Evolutionary conservation across 2,113 vertebrate species (phyloP).

Genomic region (Aegotheles bennettii): DNA sequence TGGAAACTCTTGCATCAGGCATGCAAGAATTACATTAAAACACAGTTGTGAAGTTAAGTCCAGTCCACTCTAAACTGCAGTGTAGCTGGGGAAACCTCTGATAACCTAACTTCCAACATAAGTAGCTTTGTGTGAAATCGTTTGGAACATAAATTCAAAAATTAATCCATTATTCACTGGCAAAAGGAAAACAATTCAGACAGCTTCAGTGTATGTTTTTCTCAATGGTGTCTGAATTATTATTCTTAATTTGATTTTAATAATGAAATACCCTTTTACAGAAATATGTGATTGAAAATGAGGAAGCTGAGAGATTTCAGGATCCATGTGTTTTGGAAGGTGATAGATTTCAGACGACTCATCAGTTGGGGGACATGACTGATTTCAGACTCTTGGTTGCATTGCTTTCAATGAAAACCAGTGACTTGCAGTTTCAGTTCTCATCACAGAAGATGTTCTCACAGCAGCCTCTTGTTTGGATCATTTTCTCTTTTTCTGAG

Average conservation of each 20-base stretch:
- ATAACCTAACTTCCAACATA: not conserved
- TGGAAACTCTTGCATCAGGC: not conserved
- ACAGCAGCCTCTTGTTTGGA: slow-evolving; percentile 41
- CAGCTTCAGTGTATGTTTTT: not conserved
- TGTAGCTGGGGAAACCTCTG: not conserved
- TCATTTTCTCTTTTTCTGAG: slow-evolving; percentile 35
- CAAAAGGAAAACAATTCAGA: not conserved
- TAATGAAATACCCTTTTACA: not conserved
- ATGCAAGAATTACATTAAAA: slow-evolving; percentile 24
- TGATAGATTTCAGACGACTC: not conserved
- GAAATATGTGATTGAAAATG: not conserved
- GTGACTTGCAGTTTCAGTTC: slow-evolving; percentile 66
- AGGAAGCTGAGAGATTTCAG: slow-evolving; percentile 22
- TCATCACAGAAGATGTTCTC: slow-evolving; percentile 51
- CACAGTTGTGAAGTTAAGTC: not conserved
- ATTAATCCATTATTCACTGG: not conserved
- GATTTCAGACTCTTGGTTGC: slow-evolving; percentile 61
- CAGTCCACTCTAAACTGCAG: not conserved
- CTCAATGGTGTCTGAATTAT: not conserved
- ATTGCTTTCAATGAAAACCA: slow-evolving; percentile 64
- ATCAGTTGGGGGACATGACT: slow-evolving; percentile 56
- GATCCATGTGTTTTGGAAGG: slow-evolving; percentile 29
- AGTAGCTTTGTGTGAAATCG: not conserved
- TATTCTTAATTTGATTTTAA: not conserved
- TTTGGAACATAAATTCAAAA: not conserved